Base-by-base conservation (phyloP, 2,113 vertebrate species). In the Taxidea taxus region DNA sequence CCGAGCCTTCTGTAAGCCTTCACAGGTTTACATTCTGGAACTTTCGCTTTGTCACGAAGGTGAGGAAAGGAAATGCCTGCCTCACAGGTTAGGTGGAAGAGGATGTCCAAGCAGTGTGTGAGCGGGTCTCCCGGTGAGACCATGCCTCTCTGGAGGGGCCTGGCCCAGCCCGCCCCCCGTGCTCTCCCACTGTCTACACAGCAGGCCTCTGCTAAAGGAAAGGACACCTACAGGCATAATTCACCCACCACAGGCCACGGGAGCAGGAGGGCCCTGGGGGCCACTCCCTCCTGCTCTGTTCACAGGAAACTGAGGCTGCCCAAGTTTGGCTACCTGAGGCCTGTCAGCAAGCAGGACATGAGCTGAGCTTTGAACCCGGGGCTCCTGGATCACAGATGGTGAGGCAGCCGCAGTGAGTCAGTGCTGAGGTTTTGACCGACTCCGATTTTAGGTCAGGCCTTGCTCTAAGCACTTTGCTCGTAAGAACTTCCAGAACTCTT, bases 151-250 rank as follows among this genome's bases (percentile, higher is more conserved):
- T 37, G 62, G 4, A 42, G 44, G 6, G 64, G 42, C 80, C 74
- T 4, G 0, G 16, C 27, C 4, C 3, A 0, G 12, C 29, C 44
- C 60, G 12, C 29, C 44, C 60, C 82, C 14, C 1, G 21, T 5
- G 39, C 51, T 47, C 51, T 54, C 14, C 7, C 20, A 31, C 51
- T 11, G 49, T 47, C 70, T 37, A 25, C 78, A 62, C 27, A 62
- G 84, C 51, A 70, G 62, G 44, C 51, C 64, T 75, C 14, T 34
- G 12, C 54, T 60, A n/a, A 42, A 31, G n/a, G 21, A 58, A 91
- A 68, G 56, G 42, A 47, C 15, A 31, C 37, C 9, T 7, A 1
- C 1, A 31, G 44, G 5, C 78, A 49, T 11, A 14, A 12, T 2
- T 49, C 42, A 60, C 37, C 51, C 58, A 8, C 5, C 4, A 27